Conservation (phyloP, 37 sponge, comb jelly and placozoan genomes). For the Oopsacas minuta region DNA sequence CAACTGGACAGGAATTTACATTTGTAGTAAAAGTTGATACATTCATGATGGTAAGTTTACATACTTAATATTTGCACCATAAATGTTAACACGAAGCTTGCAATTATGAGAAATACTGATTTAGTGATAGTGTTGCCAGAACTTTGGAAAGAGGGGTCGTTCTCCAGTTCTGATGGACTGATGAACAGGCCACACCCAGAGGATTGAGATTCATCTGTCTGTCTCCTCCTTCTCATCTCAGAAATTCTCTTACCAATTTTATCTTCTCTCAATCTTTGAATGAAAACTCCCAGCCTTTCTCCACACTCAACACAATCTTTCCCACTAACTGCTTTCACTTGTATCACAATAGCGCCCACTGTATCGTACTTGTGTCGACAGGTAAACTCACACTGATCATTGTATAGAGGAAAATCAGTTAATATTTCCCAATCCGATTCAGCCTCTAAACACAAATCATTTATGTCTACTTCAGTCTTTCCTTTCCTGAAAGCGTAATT, state of each 20-base stretch:
- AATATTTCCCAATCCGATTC: background rate
- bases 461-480: background rate
- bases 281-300: background rate
- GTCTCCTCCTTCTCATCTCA: background rate
- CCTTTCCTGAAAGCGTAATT: constrained; percentile 5
- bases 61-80: too few species aligned
- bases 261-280: background rate
- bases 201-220: background rate
- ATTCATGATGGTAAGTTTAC: too few species aligned
- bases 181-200: background rate
- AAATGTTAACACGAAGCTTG: background rate
- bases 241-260: background rate
- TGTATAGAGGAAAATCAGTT: background rate
- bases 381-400: background rate
- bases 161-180: background rate
- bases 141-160: background rate
- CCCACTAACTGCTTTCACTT: background rate
- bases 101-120: background rate
- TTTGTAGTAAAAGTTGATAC: too few species aligned
- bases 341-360: background rate
- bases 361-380: constrained; percentile 5
- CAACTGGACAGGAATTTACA: too few species aligned
- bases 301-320: background rate
- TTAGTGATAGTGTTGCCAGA: background rate
- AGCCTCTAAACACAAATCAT: background rate